Evolutionary conservation across 64 coral and sea anemone species (phyloP).

Genomic region (Montipora foliosa): DNA sequence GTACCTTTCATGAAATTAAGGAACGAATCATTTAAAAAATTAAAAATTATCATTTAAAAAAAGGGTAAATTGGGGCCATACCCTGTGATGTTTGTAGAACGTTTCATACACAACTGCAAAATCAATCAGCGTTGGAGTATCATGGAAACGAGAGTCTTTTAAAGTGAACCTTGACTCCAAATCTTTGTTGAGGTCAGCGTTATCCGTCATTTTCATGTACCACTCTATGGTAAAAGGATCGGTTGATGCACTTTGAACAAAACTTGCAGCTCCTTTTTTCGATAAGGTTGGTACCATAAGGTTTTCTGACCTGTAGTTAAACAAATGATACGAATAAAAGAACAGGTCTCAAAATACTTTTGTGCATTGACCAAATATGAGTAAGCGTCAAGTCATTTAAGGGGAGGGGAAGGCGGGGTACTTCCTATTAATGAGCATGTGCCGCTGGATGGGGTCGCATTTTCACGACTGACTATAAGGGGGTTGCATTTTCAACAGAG

Average conservation of each 20-base stretch:
- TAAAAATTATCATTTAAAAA: no score
- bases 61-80: not conserved
- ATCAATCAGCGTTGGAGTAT: conserved; percentile 81
- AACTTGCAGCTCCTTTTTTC: conserved; percentile 82
- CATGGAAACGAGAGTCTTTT: conserved; percentile 82
- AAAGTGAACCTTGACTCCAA: conserved; percentile 90
- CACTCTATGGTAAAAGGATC: conserved; percentile 99
- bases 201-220: conserved; percentile 99
- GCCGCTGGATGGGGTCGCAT: no score
- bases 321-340: not conserved
- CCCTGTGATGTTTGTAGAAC: conserved; percentile 93
- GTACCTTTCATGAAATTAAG: no score
- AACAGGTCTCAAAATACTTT: not conserved
- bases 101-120: conserved; percentile 87
- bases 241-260: conserved; percentile 92
- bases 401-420: no score
- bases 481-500: no score
- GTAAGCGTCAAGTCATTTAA: no score
- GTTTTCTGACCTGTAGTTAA: conserved; percentile 54
- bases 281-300: conserved; percentile 78
- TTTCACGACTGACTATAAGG: no score
- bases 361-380: not conserved
- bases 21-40: no score
- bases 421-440: no score
- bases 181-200: conserved; percentile 92